These are phyloP conservation scores for Lateolabrax maculatus DNA, from an alignment of 2,797 vertebrate species.

Conservation along the genomic window DNA sequence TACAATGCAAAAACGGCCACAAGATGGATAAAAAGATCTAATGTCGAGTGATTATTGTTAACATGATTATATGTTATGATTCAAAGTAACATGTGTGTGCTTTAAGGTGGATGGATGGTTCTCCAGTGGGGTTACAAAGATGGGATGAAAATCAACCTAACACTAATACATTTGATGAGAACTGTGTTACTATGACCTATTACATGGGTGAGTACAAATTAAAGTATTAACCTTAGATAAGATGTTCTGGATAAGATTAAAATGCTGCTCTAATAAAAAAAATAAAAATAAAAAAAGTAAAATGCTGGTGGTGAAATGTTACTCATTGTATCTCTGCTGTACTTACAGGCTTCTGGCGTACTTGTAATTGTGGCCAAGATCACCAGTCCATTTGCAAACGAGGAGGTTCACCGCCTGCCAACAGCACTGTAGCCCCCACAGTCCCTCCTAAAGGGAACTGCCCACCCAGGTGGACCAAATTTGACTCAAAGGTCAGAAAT, in stretches of 20 bases:
- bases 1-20: neutral
- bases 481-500: conserved; percentile 76
- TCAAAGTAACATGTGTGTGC: conserved; percentile 12
- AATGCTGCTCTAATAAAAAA: neutral
- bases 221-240: neutral
- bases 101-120: conserved; percentile 79
- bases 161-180: conserved; percentile 60
- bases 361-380: conserved; percentile 76
- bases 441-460: conserved; percentile 73
- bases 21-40: neutral
- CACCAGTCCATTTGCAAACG: conserved; percentile 74
- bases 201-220: conserved; percentile 71
- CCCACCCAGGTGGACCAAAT: conserved; percentile 60
- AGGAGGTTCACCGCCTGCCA: conserved; percentile 32
- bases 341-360: conserved; percentile 73
- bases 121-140: conserved; percentile 51
- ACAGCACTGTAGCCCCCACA: conserved; percentile 73
- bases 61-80: neutral
- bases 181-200: conserved; percentile 72
- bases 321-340: conserved; percentile 1
- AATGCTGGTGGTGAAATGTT: neutral
- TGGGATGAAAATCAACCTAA: conserved; percentile 80
- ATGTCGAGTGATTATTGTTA: neutral
- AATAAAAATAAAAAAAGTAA: neutral
- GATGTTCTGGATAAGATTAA: neutral